Base-by-base conservation (phyloP, 1,140 invertebrate genomes). In the Vanessa atalanta region DNA sequence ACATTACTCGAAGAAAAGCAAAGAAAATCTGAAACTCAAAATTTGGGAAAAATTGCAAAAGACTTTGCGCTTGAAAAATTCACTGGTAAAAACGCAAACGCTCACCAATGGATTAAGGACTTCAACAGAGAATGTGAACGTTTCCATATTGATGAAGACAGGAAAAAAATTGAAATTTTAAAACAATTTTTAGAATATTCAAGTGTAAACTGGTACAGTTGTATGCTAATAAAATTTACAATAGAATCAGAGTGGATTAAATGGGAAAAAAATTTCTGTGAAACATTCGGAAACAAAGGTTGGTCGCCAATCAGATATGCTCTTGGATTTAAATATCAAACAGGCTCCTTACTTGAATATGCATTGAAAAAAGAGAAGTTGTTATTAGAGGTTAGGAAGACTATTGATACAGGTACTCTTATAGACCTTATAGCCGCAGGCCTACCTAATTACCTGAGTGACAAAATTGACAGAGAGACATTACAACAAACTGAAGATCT, bases 41-140 rank as follows among this genome's bases (percentile, higher is more conserved):
- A 76, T 75, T 66, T 76, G 9, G 47, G 57, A 13, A 75, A 76
- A 69, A 73, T 79, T 63, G 16, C 72, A 66, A 75, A 77, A 15
- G 65, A 76, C 8, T 68, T 68, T 72, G 61, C 75, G 47, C 72
- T 75, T 61, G 73, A 78, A 37, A 88, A 83, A 73, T 88, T 88
- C 57, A 81, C 50, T 57, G 47, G 76, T 67, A 31, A 31, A 31
- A 31, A 31, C 26, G 26, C 26, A 31, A 31, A 31, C 26, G 26
- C 26, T 31, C 61, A 3, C 77, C 64, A 85, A 80, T 72, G 84
- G 83, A 79, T 84, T 63, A 77, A 84, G n/a, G 60, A 65, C 63
- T 87, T 85, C 48, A 72, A 81, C 26, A 83, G 70, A 65, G 77
- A 84, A 77, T 87, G 83, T 82, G 78, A 78, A 65, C 71, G 79